These are phyloP conservation scores for Sphenodon punctatus DNA, from an alignment of 2,797 vertebrate genomes.

Conservation along the genomic window DNA sequence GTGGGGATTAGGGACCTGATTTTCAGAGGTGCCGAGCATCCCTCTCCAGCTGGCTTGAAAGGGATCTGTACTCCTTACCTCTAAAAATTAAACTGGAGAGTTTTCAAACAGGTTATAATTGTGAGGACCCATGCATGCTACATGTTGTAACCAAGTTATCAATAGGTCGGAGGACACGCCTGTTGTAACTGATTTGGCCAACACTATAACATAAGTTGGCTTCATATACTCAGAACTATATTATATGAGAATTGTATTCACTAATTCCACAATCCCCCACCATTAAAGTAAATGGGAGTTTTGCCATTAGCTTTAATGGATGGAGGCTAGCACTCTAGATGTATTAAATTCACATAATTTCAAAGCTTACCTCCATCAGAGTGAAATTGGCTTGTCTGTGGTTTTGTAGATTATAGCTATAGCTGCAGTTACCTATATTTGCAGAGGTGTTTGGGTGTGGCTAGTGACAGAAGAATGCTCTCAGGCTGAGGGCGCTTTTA, in stretches of 20 bases:
- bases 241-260: not conserved
- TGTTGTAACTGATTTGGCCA: constrained; percentile 8
- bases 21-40: not conserved
- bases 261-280: constrained; percentile 6
- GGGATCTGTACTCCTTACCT: not conserved
- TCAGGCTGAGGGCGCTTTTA: no score
- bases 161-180: not conserved
- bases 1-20: not conserved
- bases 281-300: no score
- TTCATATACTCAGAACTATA: not conserved
- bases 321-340: constrained; percentile 16
- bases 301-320: no score
- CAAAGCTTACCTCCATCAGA: constrained; percentile 22
- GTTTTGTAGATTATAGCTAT: not conserved
- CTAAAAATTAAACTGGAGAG: not conserved
- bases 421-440: constrained; percentile 23
- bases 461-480: not conserved
- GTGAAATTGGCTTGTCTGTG: constrained; percentile 22
- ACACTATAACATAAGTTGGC: not conserved
- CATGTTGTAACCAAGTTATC: not conserved
- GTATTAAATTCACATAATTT: constrained; percentile 1
- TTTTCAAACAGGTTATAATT: no score
- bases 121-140: not conserved
- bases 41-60: not conserved
- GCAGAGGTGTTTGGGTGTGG: constrained; percentile 25